These are phyloP conservation scores for Notolepis coatsorum DNA, from an alignment of 2,797 vertebrate genomes.

Conservation along the genomic window DNA sequence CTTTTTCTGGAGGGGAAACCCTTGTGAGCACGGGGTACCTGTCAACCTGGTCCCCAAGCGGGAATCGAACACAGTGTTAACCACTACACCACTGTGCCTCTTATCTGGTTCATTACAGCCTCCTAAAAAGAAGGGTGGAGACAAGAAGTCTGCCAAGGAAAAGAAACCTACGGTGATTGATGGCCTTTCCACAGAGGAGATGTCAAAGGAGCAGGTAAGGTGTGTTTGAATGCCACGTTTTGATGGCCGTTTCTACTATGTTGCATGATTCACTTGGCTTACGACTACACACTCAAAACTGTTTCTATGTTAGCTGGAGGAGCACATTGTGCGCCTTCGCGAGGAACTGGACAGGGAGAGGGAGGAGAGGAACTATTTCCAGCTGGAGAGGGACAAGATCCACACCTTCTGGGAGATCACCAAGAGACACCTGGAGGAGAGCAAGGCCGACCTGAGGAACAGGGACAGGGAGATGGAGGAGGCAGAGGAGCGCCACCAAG, in stretches of 20 bases:
- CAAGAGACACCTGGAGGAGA: constrained; percentile 83
- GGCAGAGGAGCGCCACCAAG: constrained; percentile 86
- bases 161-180: constrained; percentile 70
- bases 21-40: no score
- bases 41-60: no score
- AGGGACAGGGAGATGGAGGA: constrained; percentile 89
- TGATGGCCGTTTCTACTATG: no score
- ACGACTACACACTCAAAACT: neutral
- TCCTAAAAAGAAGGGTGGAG: constrained; percentile 80
- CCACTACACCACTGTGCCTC: no score
- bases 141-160: constrained; percentile 63
- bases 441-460: constrained; percentile 82
- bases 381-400: constrained; percentile 89
- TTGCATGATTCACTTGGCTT: neutral
- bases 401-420: constrained; percentile 87
- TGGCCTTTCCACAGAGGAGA: constrained; percentile 72
- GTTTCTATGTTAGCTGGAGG: constrained; percentile 80
- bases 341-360: constrained; percentile 89
- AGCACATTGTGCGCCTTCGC: constrained; percentile 78
- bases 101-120: constrained; percentile 76
- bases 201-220: constrained; percentile 87
- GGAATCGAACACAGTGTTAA: no score
- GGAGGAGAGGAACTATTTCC: constrained; percentile 92
- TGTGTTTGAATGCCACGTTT: no score
- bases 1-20: no score